Conservation (phyloP, 2,113 vertebrate species). For the Bos javanicus region DNA sequence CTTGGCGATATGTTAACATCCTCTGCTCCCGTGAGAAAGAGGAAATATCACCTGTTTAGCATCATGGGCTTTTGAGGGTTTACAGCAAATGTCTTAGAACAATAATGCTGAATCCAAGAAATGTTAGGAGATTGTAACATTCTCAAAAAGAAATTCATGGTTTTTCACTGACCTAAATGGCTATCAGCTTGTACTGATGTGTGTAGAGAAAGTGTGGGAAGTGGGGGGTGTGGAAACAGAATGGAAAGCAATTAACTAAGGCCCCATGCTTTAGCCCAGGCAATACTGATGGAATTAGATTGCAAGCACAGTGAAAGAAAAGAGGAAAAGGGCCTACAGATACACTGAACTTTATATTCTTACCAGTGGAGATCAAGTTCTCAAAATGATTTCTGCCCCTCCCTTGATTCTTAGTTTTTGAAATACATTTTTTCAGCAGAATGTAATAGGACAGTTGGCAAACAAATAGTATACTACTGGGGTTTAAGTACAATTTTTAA, state of each 20-base stretch:
- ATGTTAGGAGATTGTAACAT: neutral
- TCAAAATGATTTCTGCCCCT: neutral
- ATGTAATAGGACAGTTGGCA: constrained; percentile 42
- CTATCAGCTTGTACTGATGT: neutral
- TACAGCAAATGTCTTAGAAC: neutral
- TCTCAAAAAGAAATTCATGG: neutral
- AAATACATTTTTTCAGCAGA: constrained; percentile 55
- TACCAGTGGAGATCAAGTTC: neutral
- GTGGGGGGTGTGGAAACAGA: accelerated
- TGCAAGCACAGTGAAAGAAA: neutral
- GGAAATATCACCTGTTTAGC: neutral
- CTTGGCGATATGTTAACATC: neutral
- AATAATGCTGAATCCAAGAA: neutral
- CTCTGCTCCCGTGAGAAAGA: neutral
- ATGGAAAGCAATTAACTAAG: neutral
- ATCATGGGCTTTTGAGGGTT: neutral
- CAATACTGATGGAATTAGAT: neutral
- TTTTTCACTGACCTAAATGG: neutral
- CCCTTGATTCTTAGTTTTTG: neutral
- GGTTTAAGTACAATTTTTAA: constrained; percentile 63
- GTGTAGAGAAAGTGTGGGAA: neutral
- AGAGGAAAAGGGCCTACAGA: neutral
- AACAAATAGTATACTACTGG: constrained; percentile 36
- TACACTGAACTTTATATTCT: neutral
- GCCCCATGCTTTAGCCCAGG: neutral